Base-by-base conservation (phyloP, 1,140 invertebrate species). In the Eumaeus atala region DNA sequence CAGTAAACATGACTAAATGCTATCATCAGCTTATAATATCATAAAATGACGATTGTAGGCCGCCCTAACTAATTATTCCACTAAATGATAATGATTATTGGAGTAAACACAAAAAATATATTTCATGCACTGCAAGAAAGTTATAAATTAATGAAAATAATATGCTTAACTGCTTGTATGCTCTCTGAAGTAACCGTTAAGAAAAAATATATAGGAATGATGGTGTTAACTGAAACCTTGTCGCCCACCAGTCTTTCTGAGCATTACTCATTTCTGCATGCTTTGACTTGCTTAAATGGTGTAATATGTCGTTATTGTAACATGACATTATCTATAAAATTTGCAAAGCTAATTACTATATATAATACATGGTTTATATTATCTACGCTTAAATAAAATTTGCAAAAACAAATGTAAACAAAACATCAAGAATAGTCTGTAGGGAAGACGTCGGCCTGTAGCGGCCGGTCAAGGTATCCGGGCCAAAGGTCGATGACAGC, bases 401-500 rank as follows among this genome's bases (percentile, higher is more conserved):
- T 54, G 48, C 53, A 56, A 54, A 54, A 54, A 44, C 38, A 18
- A 66, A 69, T 67, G 61, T 82, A 79, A 82, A 84, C 80, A 80
- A 84, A 77, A 81, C 69, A 67, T 66, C 72, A 76, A 67, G 62
- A 77, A 70, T 67, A 64, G 61, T 40, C 56, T 53, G 51, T 44
- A 70, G 67, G 64, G 68, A 70, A 79, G 79, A 80, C 82, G 75
- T 74, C 70, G 76, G 66, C 67, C 68, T 61, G 68, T 28, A 56
- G 51, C 74, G 77, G 71, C 74, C 75, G 83, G 83, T 86, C 83
- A 86, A 86, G 83, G 80, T 86, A 82, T 86, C 74, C 76, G 74
- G 79, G 80, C 69, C 78, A 86, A 86, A 86, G 83, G 83, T 86
- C 83, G 78, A 80, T 81, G 83, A 86, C 83, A 84, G 80, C 65